phyloP scores from a whole-genome alignment of 2,797 vertebrate species.

The Pagetopsis macropterus region DNA sequence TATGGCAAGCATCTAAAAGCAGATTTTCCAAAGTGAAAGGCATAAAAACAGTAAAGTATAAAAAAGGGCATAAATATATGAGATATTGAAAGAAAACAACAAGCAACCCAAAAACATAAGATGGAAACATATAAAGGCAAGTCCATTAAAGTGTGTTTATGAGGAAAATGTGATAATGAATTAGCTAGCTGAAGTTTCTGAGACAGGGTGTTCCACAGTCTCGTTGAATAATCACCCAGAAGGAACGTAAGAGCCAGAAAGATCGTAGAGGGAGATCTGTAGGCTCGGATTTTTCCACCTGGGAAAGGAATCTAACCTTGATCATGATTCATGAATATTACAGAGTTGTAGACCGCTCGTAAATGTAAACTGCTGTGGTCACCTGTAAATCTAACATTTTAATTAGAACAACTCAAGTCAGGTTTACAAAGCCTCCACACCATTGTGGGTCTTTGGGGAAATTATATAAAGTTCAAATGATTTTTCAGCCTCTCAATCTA shows the following conservation, averaged over 20 bases:
- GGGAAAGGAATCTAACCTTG: not conserved
- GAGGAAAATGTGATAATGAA: constrained; percentile 40
- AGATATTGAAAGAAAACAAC: constrained; percentile 21
- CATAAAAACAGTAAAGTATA: not conserved
- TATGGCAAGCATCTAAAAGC: not conserved
- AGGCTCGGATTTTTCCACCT: no score
- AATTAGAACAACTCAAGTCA: not conserved
- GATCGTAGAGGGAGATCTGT: not conserved
- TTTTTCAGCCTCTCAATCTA: not conserved
- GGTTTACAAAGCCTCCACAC: not conserved
- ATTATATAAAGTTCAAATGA: not conserved
- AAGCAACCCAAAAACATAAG: constrained; percentile 2
- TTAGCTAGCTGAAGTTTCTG: constrained; percentile 1
- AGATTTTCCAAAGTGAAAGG: constrained; percentile 21
- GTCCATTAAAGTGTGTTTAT: constrained; percentile 43
- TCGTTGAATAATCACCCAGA: not conserved
- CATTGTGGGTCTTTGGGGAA: not conserved
- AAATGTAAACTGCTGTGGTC: not conserved
- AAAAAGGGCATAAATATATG: constrained; percentile 10
- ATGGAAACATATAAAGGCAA: constrained; percentile 35
- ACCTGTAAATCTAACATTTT: not conserved
- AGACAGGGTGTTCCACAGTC: constrained; percentile 29
- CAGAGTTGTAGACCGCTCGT: not conserved
- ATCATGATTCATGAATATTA: not conserved
- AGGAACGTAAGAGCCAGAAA: not conserved